Evolutionary conservation across 2,113 vertebrate genomes (phyloP).

Genomic region (Poeciliopsis retropinna): DNA sequence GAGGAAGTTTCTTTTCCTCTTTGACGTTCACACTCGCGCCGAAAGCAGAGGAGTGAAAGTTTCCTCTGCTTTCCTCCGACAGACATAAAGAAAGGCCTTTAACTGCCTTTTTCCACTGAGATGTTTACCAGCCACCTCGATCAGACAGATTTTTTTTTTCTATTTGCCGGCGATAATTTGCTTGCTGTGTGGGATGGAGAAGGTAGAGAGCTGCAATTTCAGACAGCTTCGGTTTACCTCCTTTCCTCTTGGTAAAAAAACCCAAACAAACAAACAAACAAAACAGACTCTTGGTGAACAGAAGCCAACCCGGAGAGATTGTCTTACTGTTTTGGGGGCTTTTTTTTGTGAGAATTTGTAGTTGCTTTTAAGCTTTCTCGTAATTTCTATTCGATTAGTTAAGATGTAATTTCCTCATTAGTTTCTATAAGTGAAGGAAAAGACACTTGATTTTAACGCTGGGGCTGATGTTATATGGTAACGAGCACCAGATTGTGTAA

Average conservation of each 20-base stretch:
- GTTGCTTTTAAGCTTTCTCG: neutral
- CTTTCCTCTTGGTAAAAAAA: neutral
- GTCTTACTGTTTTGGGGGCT: neutral
- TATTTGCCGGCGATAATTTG: constrained; percentile 47
- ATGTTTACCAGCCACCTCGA: constrained; percentile 57
- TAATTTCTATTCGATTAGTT: neutral
- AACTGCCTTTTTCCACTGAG: constrained; percentile 68
- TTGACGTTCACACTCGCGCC: constrained; percentile 25
- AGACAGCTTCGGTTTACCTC: constrained; percentile 45
- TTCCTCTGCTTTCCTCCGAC: constrained; percentile 43
- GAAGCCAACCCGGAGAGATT: neutral
- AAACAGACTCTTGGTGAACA: neutral
- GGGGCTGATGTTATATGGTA: neutral
- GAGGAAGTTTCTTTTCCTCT: constrained; percentile 45
- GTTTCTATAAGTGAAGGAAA: neutral
- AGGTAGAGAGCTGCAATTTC: constrained; percentile 30
- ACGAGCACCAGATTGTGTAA: constrained; percentile 15
- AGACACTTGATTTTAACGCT: neutral
- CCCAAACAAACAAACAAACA: no score
- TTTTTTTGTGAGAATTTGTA: neutral
- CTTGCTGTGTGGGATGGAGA: constrained; percentile 63
- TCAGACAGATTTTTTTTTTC: constrained; percentile 38
- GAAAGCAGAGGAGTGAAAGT: constrained; percentile 48
- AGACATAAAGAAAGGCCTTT: constrained; percentile 44
- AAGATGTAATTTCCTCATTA: neutral